These are phyloP conservation scores for Uromys caudimaculatus DNA, from an alignment of 2,797 vertebrate genomes.

Conservation along the genomic window DNA sequence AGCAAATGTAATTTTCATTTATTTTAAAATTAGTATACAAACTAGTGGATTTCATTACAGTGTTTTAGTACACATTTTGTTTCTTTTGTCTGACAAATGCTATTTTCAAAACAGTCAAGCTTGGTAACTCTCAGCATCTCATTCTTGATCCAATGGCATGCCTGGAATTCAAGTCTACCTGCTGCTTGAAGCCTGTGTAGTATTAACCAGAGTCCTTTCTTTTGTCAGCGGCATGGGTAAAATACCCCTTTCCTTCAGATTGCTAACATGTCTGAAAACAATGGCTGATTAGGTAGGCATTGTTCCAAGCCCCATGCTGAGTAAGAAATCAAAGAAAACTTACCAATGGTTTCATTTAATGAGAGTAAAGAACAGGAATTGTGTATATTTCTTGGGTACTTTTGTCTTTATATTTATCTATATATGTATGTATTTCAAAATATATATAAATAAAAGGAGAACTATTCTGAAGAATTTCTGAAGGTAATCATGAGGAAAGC, in stretches of 20 bases:
- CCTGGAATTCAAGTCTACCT: neutral
- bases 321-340: neutral
- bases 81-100: neutral
- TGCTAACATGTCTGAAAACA: neutral
- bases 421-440: neutral
- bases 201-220: neutral
- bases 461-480: conserved; percentile 1
- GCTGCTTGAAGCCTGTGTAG: neutral
- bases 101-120: neutral
- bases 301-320: neutral
- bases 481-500: neutral
- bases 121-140: conserved; percentile 4
- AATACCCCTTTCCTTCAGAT: neutral
- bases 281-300: neutral
- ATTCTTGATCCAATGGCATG: neutral
- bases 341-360: conserved; percentile 2
- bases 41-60: neutral
- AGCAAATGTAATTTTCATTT: neutral
- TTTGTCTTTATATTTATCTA: neutral
- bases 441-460: neutral
- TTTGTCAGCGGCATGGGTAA: neutral
- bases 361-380: neutral
- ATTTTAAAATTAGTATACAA: conserved; percentile 39
- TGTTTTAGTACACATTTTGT: neutral
- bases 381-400: neutral